Base-by-base conservation (phyloP, 2,113 vertebrate genomes). In the Nesospiza acunhae region DNA sequence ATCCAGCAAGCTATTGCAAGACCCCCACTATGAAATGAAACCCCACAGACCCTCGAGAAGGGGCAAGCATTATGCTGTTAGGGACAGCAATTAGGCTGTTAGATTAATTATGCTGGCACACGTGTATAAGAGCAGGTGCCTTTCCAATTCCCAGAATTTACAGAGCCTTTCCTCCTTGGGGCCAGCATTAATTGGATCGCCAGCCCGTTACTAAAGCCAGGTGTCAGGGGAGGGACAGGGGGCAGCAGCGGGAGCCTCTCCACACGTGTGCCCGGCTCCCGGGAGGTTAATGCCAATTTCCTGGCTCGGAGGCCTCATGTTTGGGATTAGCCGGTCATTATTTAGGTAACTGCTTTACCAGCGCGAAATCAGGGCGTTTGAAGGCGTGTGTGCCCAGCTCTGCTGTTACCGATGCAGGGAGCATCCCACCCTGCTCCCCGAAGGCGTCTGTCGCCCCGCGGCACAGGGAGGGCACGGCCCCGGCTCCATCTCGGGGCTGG, bases 301-400 rank as follows among this genome's bases (percentile, higher is more conserved):
- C 95, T 30, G 72, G 31, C 22, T 79, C 23, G 27, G 27, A 80
- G n/a, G 83, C 59, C 70, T 85, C 68, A 66, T 8, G 63, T 72
- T 68, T 8, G 3, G 88, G 90, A 96, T 96, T 96, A 90, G 35
- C 79, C 49, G 50, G 59, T 93, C 74, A 70, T 91, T 91, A 93
- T 91, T 95, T 69, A 77, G 93, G 79, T 23, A 82, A 55, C 46
- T 39, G 42, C 68, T 90, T 70, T 76, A 72, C 18, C 47, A 39
- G 39, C 39, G 39, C 39, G 39, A 39, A 39, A 39, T 39, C 39
- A 60, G 94, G 90, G 31, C 60, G 3, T 49, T 83, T 53, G 24
- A 8, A 93, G 69, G 27, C 41, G 58, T 2, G 74, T 6, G 58
- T 17, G 11, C 16, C 15, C 10, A 1, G 67, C 87, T 49, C 31